A percentile compares a stretch with the other conserved stretches of the same genome.
phyloP scores from a whole-genome alignment of 2,888 invertebrate genomes.

The Orthonychiurus folsomi region DNA sequence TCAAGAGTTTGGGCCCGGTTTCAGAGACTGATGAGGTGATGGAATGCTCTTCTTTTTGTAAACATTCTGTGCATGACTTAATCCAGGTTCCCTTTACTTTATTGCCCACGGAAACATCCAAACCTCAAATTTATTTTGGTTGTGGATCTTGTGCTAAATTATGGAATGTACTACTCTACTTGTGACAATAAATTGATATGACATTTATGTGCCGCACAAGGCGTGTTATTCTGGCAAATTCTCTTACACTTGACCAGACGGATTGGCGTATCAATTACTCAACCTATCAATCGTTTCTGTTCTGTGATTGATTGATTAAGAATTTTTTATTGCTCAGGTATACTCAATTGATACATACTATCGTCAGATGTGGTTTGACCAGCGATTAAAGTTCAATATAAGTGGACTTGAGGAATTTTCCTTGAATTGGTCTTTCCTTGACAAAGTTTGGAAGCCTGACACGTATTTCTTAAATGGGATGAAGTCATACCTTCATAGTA shows the following conservation, averaged over 20 bases:
- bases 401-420: slow-evolving; percentile 45
- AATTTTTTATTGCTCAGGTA: slow-evolving; percentile 39
- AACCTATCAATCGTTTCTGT: too few species aligned
- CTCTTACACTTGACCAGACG: too few species aligned
- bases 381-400: slow-evolving; percentile 46
- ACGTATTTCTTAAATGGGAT: slow-evolving; percentile 52
- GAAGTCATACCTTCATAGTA: slow-evolving; percentile 49
- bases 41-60: background rate
- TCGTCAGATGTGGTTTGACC: slow-evolving; percentile 49
- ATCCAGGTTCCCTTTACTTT: too few species aligned
- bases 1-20: slow-evolving; percentile 47
- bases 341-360: slow-evolving; percentile 40
- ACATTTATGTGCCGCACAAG: too few species aligned
- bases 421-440: slow-evolving; percentile 50
- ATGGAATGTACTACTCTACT: too few species aligned
- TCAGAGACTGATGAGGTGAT: slow-evolving; percentile 46
- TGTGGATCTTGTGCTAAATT: too few species aligned
- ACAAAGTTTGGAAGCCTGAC: slow-evolving; percentile 54
- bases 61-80: slow-evolving; percentile 16
- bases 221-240: too few species aligned
- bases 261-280: too few species aligned
- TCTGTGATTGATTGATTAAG: too few species aligned
- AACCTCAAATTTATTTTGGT: too few species aligned
- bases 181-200: too few species aligned
- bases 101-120: too few species aligned